Evolutionary conservation across 1,140 invertebrate genomes (phyloP), one percentile per base, ranked within the genome.

Genomic region (Forficula auricularia): DNA sequence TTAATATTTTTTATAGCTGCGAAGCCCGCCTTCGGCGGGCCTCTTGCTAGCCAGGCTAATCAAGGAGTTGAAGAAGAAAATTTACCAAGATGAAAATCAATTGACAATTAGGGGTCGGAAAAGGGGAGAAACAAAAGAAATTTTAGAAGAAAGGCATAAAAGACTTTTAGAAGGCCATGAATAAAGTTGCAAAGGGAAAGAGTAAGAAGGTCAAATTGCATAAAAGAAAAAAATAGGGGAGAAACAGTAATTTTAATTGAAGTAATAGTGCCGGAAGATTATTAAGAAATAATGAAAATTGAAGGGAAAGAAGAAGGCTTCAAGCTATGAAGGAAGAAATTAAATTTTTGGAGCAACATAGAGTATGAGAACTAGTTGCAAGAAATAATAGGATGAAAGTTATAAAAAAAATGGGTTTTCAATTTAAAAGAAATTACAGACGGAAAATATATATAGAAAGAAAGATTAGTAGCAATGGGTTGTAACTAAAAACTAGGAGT

Each of bases 301-400:
- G 10, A 27, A 27, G 22, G 10, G 10, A 27, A 10, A 27, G 22
- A 27, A 27, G 16, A 16, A 14, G 6, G 34, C 4, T 14, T 7
- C n/a, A 36, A 36, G 34, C 34, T 7, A 16, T 36, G 34, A n/a
- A 36, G 7, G 16, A 36, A 36, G 34, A 36, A n/a, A 36, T 36
- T 7, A 36, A 36, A 36, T 36, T 7, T 4, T 36, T 36, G 7
- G 7, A 36, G n/a, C 4, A 13, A n/a, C 34, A 36, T 36, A 7
- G 16, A 4, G 34, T 36, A 7, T 36, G 34, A 13, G 16, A 13
- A 36, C n/a, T 36, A 36, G 34, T 36, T 7, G 4, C 34, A n/a
- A 13, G n/a, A 16, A 16, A 7, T 4, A 13, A 36, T 7, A 13
- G 16, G 7, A 36, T 36, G 34, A 36, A 14, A 36, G 34, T 36